A percentile compares a stretch with the other conserved stretches of the same genome.
phyloP scores from a whole-genome alignment of 2,113 vertebrate genomes.

The Nematolebias whitei region DNA sequence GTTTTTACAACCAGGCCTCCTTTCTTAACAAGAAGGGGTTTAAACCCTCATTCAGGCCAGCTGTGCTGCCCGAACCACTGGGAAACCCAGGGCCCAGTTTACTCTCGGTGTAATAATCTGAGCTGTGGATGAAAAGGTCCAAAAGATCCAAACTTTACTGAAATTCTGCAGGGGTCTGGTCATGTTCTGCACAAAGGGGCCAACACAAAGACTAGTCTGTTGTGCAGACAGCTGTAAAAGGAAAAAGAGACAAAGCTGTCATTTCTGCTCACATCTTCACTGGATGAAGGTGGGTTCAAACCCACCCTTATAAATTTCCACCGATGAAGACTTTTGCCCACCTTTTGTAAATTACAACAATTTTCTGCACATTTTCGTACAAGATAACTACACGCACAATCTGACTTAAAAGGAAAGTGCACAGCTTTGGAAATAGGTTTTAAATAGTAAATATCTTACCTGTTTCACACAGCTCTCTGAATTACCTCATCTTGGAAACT shows the following conservation, averaged over 20 bases:
- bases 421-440: too few species aligned
- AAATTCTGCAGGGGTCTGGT: slow-evolving; percentile 9
- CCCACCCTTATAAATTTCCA: background rate
- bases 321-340: background rate
- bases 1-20: slow-evolving; percentile 39
- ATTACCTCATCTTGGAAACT: too few species aligned
- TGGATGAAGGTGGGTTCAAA: slow-evolving; percentile 20
- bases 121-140: too few species aligned
- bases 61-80: slow-evolving; percentile 43
- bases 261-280: background rate
- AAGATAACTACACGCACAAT: background rate
- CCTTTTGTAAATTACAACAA: background rate
- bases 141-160: background rate
- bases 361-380: background rate
- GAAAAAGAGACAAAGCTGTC: background rate
- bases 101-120: background rate
- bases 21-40: slow-evolving; percentile 37
- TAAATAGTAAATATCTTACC: too few species aligned
- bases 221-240: background rate
- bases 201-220: slow-evolving; percentile 17
- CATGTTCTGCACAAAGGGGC: slow-evolving; percentile 59
- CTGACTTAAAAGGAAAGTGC: background rate
- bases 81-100: background rate
- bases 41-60: slow-evolving; percentile 58
- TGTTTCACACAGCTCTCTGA: too few species aligned